Evolutionary conservation across 2,888 invertebrate species (phyloP), one percentile per base, ranked within the genome.

Genomic region (Epinotia bilunana): DNA sequence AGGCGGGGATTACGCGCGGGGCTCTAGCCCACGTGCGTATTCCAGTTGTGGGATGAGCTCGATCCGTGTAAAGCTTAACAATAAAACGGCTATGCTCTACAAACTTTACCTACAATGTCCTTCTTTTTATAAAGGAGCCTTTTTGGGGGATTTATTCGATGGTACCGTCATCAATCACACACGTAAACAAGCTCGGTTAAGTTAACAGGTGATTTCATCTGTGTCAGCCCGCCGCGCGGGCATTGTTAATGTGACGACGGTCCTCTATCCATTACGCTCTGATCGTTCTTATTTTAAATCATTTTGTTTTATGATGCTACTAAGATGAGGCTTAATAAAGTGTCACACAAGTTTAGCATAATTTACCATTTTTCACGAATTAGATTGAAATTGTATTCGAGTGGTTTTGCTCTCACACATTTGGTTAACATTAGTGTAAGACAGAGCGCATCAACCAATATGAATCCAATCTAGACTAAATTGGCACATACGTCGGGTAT

Each of bases 41-140:
- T 81, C 76, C 79, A 80, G 78, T 74, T 76, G 78, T 75, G 81
- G 86, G 86, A 88, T 89, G 82, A 88, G 84, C 83, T 80, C 83
- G 82, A 82, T 83, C 83, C 81, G 79, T 82, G 83, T 81, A 80
- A 85, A 84, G 87, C 87, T 86, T 88, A 80, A 82, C 84, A 85
- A 87, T 87, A 86, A 86, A 87, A 86, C 83, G 84, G 80, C 79
- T 81, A 82, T 82, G 74, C 77, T 71, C 74, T 78, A 78, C 76
- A 78, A 79, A 79, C 78, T 80, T 81, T 79, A 72, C 79, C 77
- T 78, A 78, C 77, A 65, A 74, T 78, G 79, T 76, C 77, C 72
- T 75, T 68, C 72, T 76, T 73, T 68, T 74, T 77, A 72, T 67
- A 68, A 63, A 63, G 63, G 68, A 43, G 68, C 68, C 65, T 76